These are phyloP conservation scores for Rhogogaster chlorosoma DNA, from an alignment of 2,888 invertebrate species.

Conservation along the genomic window DNA sequence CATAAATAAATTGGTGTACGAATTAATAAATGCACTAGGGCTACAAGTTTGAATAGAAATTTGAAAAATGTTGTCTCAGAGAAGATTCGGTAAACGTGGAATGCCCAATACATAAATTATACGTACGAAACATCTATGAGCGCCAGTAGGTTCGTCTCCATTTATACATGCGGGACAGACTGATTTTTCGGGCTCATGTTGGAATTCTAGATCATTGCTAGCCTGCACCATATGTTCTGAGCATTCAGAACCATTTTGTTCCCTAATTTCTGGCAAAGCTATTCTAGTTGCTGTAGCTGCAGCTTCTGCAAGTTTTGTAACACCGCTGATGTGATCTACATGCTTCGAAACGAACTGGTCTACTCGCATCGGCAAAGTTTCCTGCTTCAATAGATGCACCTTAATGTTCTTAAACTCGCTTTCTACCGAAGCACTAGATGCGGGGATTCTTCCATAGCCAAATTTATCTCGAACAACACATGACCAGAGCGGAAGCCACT, in stretches of 20 bases:
- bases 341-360: slow-evolving; percentile 53
- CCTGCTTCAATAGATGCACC: slow-evolving; percentile 48
- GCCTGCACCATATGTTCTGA: neutral
- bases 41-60: too few species aligned
- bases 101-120: too few species aligned
- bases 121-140: neutral
- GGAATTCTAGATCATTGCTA: neutral
- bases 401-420: slow-evolving; percentile 53
- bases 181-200: neutral
- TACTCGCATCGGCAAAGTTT: slow-evolving; percentile 44
- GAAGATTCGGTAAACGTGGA: too few species aligned
- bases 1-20: too few species aligned
- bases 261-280: neutral
- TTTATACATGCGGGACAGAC: neutral
- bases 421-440: slow-evolving; percentile 54
- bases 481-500: slow-evolving; percentile 55
- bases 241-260: neutral
- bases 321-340: slow-evolving; percentile 49
- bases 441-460: slow-evolving; percentile 54
- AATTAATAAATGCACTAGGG: too few species aligned
- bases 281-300: neutral
- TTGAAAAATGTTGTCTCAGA: too few species aligned
- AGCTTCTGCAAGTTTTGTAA: slow-evolving; percentile 41
- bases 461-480: slow-evolving; percentile 51
- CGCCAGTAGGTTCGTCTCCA: neutral